Evolutionary conservation across 2,113 vertebrate species (phyloP), one percentile per base, ranked within the genome.

Genomic region (Potamarius usumacintae): DNA sequence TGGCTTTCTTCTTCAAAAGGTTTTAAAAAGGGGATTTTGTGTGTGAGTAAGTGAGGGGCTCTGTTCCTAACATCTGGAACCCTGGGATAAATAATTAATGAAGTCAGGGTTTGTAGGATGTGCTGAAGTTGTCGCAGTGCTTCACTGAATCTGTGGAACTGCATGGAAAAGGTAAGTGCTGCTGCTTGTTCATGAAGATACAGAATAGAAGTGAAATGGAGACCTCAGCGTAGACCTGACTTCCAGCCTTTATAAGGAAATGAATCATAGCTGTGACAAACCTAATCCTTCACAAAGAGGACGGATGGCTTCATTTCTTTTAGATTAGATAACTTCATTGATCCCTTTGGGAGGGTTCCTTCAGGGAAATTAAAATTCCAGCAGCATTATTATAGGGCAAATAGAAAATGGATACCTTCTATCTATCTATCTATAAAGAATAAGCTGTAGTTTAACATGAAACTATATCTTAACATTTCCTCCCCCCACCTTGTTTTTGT

Each of bases 71-170:
- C 20, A 60, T 60, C 79, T 81, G 79, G 79, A 60, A 9, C 34
- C 7, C n/a, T 58, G 53, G 55, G 8, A 60, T 58, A 27, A 72
- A 69, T 17, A 72, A 42, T 18, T 27, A 8, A 55, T 17, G 7
- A 77, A 27, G 3, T 20, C 25, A 11, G 53, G 18, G 11, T 58
- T 57, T 76, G 1, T 12, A 58, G 78, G 79, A 81, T 83, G 42
- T 83, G n/a, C 4, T 67, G 83, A 71, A 74, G 6, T 34, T 42
- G 83, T n/a, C 48, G 52, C 67, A 74, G 83, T 58, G 83, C 67
- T 72, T 85, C 52, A 72, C n/a, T 42, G 20, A 74, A 85, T 72
- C 83, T 74, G 83, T 74, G 83, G 30, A 15, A 42, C 69, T 85
- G 83, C 17, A 69, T 53, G 42, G 82, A 65, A 48, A 60, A 74